Conservation (phyloP, 2,113 vertebrate genomes). For the Gadus macrocephalus region DNA sequence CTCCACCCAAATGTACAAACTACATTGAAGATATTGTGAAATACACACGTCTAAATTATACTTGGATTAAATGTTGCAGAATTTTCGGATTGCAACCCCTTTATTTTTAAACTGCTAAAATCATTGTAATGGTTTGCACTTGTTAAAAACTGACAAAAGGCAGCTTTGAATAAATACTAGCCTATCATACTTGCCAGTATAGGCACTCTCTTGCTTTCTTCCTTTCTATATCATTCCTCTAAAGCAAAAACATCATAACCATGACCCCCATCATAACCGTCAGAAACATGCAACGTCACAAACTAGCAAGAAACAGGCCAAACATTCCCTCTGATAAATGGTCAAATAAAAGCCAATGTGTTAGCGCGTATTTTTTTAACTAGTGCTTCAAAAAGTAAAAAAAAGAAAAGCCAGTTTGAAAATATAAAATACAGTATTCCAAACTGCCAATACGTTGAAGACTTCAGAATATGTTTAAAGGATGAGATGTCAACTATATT, state of each 20-base stretch:
- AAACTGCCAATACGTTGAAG: slow-evolving; percentile 4
- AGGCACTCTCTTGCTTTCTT: not conserved
- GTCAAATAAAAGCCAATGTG: slow-evolving; percentile 34
- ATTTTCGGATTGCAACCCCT: slow-evolving; percentile 2
- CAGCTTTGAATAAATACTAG: slow-evolving; percentile 5
- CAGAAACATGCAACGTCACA: slow-evolving; percentile 51
- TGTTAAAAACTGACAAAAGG: slow-evolving; percentile 23
- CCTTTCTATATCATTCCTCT: slow-evolving; percentile 23
- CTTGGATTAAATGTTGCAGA: slow-evolving; percentile 15
- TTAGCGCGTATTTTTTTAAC: slow-evolving; percentile 27
- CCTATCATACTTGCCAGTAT: not conserved
- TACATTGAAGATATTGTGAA: slow-evolving; percentile 16
- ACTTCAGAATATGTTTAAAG: not conserved
- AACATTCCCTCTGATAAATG: slow-evolving; percentile 19
- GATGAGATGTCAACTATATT: not conserved
- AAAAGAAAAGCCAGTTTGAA: slow-evolving; percentile 35
- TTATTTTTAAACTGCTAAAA: not conserved
- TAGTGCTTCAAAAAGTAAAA: slow-evolving; percentile 32
- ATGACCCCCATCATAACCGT: too few species aligned
- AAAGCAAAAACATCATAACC: slow-evolving; percentile 23
- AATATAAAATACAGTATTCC: slow-evolving; percentile 17
- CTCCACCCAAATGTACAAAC: slow-evolving; percentile 26
- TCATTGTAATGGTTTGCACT: not conserved
- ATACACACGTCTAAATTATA: slow-evolving; percentile 35
- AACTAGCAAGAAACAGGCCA: slow-evolving; percentile 30